phyloP scores from a whole-genome alignment of 2,797 vertebrate species.

The Picus viridis region DNA sequence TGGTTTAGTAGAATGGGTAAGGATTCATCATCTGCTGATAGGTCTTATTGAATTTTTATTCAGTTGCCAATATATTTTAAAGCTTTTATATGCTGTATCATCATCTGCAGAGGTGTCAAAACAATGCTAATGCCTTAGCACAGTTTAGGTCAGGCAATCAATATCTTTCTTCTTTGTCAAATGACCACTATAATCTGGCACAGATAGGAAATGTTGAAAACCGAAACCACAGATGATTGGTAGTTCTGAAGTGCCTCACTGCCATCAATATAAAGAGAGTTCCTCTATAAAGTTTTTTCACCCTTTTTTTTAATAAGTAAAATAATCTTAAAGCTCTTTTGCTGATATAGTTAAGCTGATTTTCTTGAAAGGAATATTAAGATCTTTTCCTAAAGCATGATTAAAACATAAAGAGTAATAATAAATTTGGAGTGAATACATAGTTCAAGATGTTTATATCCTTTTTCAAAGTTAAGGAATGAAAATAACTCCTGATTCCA shows the following conservation, averaged over 20 bases:
- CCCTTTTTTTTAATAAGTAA: neutral
- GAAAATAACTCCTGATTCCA: constrained; percentile 15
- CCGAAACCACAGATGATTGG: neutral
- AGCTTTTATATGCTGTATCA: neutral
- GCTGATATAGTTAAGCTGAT: neutral
- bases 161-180: neutral
- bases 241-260: neutral
- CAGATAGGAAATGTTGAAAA: neutral
- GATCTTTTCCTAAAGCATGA: neutral
- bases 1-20: neutral
- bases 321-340: neutral
- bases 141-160: neutral
- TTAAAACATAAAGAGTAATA: neutral
- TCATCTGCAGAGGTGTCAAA: neutral
- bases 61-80: neutral
- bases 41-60: neutral
- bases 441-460: neutral
- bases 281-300: neutral
- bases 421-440: neutral
- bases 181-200: neutral
- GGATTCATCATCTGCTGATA: neutral
- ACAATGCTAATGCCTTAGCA: neutral
- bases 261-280: neutral
- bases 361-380: neutral
- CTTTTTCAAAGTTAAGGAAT: constrained; percentile 33